Evolutionary conservation across 1,140 invertebrate genomes (phyloP).

Genomic region (Tetraneura akinire): DNA sequence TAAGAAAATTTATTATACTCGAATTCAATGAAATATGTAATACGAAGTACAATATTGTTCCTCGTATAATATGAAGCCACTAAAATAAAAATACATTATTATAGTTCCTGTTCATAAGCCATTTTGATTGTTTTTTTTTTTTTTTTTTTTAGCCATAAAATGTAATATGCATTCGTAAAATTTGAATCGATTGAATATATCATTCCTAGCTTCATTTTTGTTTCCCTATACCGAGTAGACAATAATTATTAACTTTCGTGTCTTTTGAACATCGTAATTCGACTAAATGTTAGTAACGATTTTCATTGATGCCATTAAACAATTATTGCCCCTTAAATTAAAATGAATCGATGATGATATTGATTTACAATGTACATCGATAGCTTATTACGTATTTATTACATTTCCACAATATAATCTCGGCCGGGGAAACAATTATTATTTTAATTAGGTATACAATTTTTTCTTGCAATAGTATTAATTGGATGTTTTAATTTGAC

Average conservation of each 20-base stretch:
- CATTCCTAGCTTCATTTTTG: background rate
- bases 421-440: background rate
- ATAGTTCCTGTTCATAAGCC: slow-evolving; percentile 43
- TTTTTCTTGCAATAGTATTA: slow-evolving; percentile 27
- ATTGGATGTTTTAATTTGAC: background rate
- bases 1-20: slow-evolving; percentile 10
- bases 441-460: background rate
- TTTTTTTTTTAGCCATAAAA: slow-evolving; percentile 37
- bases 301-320: background rate
- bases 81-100: slow-evolving; percentile 16
- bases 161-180: background rate
- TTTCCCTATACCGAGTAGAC: background rate
- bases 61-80: slow-evolving; percentile 39
- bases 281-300: background rate
- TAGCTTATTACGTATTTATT: background rate
- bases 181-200: background rate
- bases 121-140: slow-evolving; percentile 38
- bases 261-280: background rate
- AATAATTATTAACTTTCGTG: background rate
- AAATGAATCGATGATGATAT: background rate
- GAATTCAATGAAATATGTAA: slow-evolving; percentile 4
- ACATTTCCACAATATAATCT: background rate
- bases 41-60: slow-evolving; percentile 31
- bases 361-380: background rate
- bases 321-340: background rate